phyloP scores from a whole-genome alignment of 2,888 invertebrate species.

The Alcis repandata region DNA sequence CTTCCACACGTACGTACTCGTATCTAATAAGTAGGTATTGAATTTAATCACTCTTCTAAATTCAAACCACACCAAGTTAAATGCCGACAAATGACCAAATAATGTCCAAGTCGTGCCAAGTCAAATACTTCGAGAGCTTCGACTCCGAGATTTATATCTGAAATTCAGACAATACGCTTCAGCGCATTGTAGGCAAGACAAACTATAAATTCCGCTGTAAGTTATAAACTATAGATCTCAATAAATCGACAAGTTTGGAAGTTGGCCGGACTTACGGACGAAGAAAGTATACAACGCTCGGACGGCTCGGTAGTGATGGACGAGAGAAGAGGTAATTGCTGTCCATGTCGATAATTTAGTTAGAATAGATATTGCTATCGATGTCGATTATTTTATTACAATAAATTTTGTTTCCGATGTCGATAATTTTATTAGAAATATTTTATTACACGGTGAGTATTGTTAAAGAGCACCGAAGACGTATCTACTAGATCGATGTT shows the following conservation, averaged over 20 bases:
- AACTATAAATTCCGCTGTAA: slow-evolving; percentile 48
- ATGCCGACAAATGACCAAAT: slow-evolving; percentile 26
- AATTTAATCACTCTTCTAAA: no score
- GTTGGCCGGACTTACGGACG: slow-evolving; percentile 84
- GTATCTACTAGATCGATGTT: no score
- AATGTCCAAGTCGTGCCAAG: slow-evolving; percentile 35
- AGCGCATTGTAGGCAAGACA: slow-evolving; percentile 47
- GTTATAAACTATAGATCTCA: slow-evolving; percentile 52
- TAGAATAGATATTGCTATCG: no score
- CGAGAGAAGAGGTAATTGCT: neutral
- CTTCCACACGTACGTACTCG: no score
- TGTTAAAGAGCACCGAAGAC: no score
- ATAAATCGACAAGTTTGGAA: slow-evolving; percentile 81
- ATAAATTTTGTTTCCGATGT: no score
- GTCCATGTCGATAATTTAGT: neutral
- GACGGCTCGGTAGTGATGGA: slow-evolving; percentile 56
- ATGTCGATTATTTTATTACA: neutral
- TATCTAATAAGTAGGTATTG: no score
- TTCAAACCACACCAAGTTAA: no score
- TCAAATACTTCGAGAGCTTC: slow-evolving; percentile 38
- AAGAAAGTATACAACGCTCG: slow-evolving; percentile 80
- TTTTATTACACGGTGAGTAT: no score
- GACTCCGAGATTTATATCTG: slow-evolving; percentile 47
- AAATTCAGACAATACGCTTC: slow-evolving; percentile 42
- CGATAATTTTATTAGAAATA: no score